These are phyloP conservation scores for Coregonus clupeaformis DNA, from an alignment of 2,113 vertebrate species.

Conservation along the genomic window DNA sequence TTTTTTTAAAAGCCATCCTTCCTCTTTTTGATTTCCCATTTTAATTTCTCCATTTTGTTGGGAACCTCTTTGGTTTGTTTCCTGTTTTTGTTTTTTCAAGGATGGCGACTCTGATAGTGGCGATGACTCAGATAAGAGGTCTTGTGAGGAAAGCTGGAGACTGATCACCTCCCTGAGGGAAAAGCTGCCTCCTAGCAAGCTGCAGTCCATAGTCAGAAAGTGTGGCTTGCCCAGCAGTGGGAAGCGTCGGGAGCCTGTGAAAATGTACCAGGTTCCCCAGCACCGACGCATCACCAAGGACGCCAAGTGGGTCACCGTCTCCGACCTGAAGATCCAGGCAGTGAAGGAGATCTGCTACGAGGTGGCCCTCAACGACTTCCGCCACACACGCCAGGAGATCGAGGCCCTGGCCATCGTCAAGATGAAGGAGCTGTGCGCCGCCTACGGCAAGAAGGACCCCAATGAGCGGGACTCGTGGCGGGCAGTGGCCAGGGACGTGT, in stretches of 20 bases:
- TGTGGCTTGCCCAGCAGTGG: constrained; percentile 99
- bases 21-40: constrained; percentile 75
- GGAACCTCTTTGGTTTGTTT: constrained; percentile 87
- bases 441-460: constrained; percentile 95
- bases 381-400: constrained; percentile 95
- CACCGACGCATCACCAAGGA: constrained; percentile 94
- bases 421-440: constrained; percentile 96
- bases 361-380: constrained; percentile 96
- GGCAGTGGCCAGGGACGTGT: constrained; percentile 94
- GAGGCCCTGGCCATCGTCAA: constrained; percentile 98
- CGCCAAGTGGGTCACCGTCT: constrained; percentile 98
- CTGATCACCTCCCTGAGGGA: constrained; percentile 98
- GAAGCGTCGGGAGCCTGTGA: constrained; percentile 92
- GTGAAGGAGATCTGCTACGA: constrained; percentile 99
- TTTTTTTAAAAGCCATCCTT: constrained; percentile 74
- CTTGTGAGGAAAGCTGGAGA: constrained; percentile 99
- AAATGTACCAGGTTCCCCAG: constrained; percentile 98
- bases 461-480: constrained; percentile 97
- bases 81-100: constrained; percentile 97
- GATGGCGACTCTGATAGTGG: constrained; percentile 99
- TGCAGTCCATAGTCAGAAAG: constrained; percentile 99
- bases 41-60: constrained; percentile 86
- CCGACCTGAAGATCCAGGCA: constrained; percentile 98
- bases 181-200: constrained; percentile 98
- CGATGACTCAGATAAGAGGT: constrained; percentile 99